Conservation (phyloP, 2,888 invertebrate genomes). For the Melikaiella ostensackeni region DNA sequence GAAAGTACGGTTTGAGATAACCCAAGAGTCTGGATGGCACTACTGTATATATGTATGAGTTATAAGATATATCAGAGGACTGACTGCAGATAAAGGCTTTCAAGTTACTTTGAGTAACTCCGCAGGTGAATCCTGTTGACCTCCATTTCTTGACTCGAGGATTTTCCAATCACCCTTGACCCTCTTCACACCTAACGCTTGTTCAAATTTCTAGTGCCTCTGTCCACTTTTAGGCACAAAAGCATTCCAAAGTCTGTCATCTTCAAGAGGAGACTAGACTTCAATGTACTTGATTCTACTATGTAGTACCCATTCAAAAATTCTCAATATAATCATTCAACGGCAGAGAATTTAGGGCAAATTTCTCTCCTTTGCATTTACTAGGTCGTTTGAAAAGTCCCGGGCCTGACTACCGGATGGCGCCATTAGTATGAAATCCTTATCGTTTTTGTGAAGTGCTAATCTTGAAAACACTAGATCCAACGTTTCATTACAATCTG, state of each 20-base stretch:
- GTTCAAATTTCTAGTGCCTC: slow-evolving; percentile 14
- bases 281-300: not conserved
- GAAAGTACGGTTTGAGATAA: slow-evolving; percentile 26
- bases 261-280: not conserved
- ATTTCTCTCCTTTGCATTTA: no score
- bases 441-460: no score
- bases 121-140: slow-evolving; percentile 55
- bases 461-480: no score
- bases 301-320: not conserved
- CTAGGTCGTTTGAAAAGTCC: no score
- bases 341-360: no score
- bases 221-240: slow-evolving; percentile 8
- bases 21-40: slow-evolving; percentile 17
- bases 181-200: slow-evolving; percentile 48
- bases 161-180: slow-evolving; percentile 64
- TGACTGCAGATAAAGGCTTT: slow-evolving; percentile 12
- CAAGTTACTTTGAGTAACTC: slow-evolving; percentile 34
- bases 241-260: not conserved
- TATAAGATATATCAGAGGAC: slow-evolving; percentile 24
- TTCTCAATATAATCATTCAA: not conserved
- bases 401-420: no score
- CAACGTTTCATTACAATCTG: no score
- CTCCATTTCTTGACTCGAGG: slow-evolving; percentile 53
- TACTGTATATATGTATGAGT: not conserved
- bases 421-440: no score